A percentile compares a stretch with the other conserved stretches of the same genome.
Conservation (phyloP, 2,888 invertebrate species). For the Arge pagana region DNA sequence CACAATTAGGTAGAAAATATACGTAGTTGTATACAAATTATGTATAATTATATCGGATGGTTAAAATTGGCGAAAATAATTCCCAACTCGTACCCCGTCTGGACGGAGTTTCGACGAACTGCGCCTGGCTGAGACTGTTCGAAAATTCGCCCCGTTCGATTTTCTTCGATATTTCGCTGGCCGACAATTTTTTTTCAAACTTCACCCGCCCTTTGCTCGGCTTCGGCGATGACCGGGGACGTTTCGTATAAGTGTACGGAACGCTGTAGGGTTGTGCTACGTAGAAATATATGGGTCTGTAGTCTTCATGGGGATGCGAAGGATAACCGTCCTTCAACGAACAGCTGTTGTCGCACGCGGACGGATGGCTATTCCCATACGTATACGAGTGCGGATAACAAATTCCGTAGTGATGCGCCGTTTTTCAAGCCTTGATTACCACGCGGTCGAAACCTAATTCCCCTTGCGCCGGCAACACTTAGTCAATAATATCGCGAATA, state of each 20-base stretch:
- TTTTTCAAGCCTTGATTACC: slow-evolving; percentile 45
- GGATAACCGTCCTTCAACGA: slow-evolving; percentile 36
- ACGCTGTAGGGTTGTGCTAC: slow-evolving; percentile 54
- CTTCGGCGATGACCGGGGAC: slow-evolving; percentile 46
- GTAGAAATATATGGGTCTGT: slow-evolving; percentile 53
- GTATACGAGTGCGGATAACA: slow-evolving; percentile 47
- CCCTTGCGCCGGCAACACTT: too few relatives aligned
- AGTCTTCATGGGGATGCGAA: slow-evolving; percentile 45
- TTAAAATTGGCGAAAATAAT: too few relatives aligned
- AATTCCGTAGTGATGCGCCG: slow-evolving; percentile 52
- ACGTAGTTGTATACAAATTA: too few relatives aligned
- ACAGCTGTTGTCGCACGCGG: slow-evolving; percentile 42
- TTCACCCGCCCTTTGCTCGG: slow-evolving; percentile 48
- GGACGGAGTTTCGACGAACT: slow-evolving; percentile 46
- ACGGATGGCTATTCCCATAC: slow-evolving; percentile 50
- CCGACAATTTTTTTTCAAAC: slow-evolving; percentile 49
- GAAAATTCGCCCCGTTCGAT: slow-evolving; percentile 53
- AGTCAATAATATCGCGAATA: too few relatives aligned
- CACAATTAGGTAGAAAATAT: too few relatives aligned
- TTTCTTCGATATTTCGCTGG: slow-evolving; percentile 51
- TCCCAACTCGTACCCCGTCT: slow-evolving; percentile 48
- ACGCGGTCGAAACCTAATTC: too few relatives aligned
- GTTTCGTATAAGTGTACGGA: slow-evolving; percentile 51
- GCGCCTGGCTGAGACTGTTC: slow-evolving; percentile 51
- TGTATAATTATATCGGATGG: too few relatives aligned